Conservation (phyloP, 2,113 vertebrate species). For the Gambusia holbrooki region DNA sequence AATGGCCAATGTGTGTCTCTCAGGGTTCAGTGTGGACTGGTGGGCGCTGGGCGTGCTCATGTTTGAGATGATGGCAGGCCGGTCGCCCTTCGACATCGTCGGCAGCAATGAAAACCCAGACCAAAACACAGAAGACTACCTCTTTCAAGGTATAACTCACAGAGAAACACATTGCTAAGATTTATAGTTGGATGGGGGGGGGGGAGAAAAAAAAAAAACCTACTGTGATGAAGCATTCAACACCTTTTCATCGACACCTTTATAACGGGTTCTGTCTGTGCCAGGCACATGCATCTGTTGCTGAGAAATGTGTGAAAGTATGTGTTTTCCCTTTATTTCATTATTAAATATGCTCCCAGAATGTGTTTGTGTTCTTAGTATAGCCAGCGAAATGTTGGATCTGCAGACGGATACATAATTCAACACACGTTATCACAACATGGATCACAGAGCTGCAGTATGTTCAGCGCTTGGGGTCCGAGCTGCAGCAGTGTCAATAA, state of each 20-base stretch:
- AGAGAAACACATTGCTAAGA: background rate
- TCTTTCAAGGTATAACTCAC: slow-evolving; percentile 90
- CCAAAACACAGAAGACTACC: slow-evolving; percentile 99
- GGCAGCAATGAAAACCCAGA: slow-evolving; percentile 98
- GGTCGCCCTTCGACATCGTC: slow-evolving; percentile 97
- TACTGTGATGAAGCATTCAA: slow-evolving; percentile 11
- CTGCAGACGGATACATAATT: slow-evolving; percentile 18
- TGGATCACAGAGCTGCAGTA: slow-evolving; percentile 8
- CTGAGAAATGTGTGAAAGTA: slow-evolving; percentile 45
- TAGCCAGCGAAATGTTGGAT: slow-evolving; percentile 1
- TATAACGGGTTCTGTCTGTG: slow-evolving; percentile 17
- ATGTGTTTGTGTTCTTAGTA: slow-evolving; percentile 13
- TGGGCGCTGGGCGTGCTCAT: slow-evolving; percentile 98
- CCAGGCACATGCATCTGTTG: slow-evolving; percentile 57
- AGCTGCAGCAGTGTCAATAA: slow-evolving; percentile 21
- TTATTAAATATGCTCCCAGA: slow-evolving; percentile 21
- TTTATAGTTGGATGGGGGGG: background rate
- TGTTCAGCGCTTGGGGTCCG: slow-evolving; percentile 1
- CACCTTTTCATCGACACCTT: slow-evolving; percentile 55
- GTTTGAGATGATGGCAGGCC: slow-evolving; percentile 99
- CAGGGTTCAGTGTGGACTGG: slow-evolving; percentile 98
- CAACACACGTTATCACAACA: background rate
- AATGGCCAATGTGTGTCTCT: slow-evolving; percentile 8
- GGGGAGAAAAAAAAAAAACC: background rate
- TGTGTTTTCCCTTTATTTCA: slow-evolving; percentile 17